Base-by-base conservation (phyloP, 1,140 invertebrate species). In the Anastatus disparis region DNA sequence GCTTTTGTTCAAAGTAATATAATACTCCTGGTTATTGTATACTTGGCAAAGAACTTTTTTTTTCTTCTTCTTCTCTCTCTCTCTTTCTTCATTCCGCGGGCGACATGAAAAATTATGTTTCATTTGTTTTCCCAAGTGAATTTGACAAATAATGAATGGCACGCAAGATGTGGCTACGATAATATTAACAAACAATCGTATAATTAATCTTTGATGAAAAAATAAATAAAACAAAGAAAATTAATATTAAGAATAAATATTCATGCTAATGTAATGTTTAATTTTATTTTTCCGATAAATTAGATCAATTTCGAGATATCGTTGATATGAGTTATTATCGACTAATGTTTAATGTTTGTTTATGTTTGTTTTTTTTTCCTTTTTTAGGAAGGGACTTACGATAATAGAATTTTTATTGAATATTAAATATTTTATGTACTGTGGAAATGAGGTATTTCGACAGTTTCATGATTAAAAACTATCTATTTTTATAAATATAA, bases 1-100 rank as follows among this genome's bases (percentile, higher is more conserved):
- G 20, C 44, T 68, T 68, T 68, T 68, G 29, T 59, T 59, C 31
- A 26, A n/a, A n/a, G 42, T 40, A 29, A 68, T 68, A 59, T 50
- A 59, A 58, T 68, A 40, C 42, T 38, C 20, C 10, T n/a, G n/a
- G 20, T 68, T 59, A 59, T 59, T 38, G 13, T 68, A 24, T 31
- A 26, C 22, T 20, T 20, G 40, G 40, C 22, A 52, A 52, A 38
- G 48, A 65, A 65, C 50, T 53, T 65, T 62, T 29, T n/a, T 50
- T 42, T 4, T 17, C 46, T 15, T 20, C 24, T 6, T 13, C 15
- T 13, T n/a, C n/a, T 15, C 22, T 22, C 26, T 7, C 15, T 10
- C 17, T 59, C 42, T 4, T n/a, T 42, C 22, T 15, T 17, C 8
- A 20, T 24, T 9, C 31, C 50, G 1, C 24, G 3, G 29, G 15